Percentiles rank a stretch among this genome's conserved stretches.
phyloP scores from a whole-genome alignment of 2,888 invertebrate species.

The Taenaris catops region DNA sequence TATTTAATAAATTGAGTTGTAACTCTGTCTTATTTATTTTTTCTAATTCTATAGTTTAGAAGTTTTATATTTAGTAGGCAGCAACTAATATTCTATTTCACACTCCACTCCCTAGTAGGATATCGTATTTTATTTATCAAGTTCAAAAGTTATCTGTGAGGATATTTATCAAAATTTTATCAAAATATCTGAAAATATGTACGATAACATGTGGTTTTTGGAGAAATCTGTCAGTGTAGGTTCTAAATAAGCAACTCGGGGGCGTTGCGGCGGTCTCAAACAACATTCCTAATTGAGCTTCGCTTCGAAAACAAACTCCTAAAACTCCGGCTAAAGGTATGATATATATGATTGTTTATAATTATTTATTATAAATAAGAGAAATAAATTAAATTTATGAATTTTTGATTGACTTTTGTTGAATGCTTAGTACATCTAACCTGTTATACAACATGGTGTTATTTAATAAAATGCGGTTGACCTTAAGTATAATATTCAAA shows the following conservation, averaged over 20 bases:
- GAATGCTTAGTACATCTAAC: not conserved
- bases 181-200: constrained; percentile 59
- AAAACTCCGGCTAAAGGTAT: constrained; percentile 44
- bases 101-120: too few relatives aligned
- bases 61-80: too few relatives aligned
- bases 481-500: constrained; percentile 14
- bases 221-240: constrained; percentile 30
- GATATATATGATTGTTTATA: constrained; percentile 26
- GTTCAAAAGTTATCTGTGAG: constrained; percentile 40
- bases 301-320: constrained; percentile 28
- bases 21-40: too few relatives aligned
- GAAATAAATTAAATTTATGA: not conserved
- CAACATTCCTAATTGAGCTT: constrained; percentile 26
- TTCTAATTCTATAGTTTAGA: too few relatives aligned
- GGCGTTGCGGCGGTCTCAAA: constrained; percentile 28
- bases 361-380: constrained; percentile 8
- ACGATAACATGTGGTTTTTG: constrained; percentile 55
- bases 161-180: constrained; percentile 52
- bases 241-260: constrained; percentile 36
- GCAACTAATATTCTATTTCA: too few relatives aligned
- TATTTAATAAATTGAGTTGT: too few relatives aligned
- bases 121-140: too few relatives aligned
- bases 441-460: constrained; percentile 9
- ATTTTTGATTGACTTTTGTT: not conserved
- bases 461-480: constrained; percentile 9